Conservation (phyloP, 2,888 invertebrate genomes). For the Xestia c-nigrum region DNA sequence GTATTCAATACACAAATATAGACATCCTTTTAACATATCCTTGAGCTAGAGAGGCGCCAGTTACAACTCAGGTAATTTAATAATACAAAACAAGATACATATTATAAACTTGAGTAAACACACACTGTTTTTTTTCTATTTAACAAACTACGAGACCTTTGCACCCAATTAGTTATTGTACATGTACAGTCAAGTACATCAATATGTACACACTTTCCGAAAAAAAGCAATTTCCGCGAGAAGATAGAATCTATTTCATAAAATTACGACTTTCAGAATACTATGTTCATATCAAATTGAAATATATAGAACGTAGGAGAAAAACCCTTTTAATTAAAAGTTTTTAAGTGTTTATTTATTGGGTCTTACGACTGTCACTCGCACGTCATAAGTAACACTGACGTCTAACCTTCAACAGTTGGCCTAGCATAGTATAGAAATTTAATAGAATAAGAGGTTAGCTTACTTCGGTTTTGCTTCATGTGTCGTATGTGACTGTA, state of each 20-base stretch:
- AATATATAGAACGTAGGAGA: no score
- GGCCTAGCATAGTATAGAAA: background rate
- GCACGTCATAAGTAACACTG: background rate
- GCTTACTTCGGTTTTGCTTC: background rate
- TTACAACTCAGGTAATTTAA: background rate
- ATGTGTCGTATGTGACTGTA: background rate
- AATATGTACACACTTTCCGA: no score
- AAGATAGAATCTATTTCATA: no score
- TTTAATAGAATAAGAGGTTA: background rate
- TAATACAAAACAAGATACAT: background rate
- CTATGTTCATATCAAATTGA: no score
- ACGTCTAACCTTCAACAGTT: background rate
- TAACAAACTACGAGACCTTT: constrained; percentile 19
- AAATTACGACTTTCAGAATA: no score
- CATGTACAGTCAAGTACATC: background rate
- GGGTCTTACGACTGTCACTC: no score
- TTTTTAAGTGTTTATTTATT: no score
- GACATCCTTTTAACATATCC: no score
- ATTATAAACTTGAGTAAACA: background rate
- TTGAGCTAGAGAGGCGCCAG: background rate
- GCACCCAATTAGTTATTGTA: constrained; percentile 28
- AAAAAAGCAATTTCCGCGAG: no score
- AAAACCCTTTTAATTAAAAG: no score
- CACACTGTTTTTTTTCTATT: constrained; percentile 24
- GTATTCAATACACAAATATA: no score